Conservation (phyloP, 2,797 vertebrate species). For the Rhinogobio ventralis region DNA sequence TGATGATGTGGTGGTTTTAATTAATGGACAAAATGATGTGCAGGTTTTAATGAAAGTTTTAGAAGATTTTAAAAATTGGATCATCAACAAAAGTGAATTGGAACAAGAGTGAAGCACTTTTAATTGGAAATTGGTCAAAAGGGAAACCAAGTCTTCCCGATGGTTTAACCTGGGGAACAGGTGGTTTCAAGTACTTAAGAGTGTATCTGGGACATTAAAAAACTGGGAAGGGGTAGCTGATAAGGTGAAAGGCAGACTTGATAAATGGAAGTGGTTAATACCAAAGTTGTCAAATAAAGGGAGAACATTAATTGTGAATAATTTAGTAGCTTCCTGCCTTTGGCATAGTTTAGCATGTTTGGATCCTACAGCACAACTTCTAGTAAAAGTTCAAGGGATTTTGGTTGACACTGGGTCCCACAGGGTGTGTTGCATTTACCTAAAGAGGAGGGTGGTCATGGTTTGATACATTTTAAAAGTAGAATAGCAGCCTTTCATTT, state of each 20-base stretch:
- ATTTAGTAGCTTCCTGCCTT: neutral
- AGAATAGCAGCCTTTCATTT: neutral
- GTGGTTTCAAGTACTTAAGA: neutral
- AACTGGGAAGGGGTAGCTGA: neutral
- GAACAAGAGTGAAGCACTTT: neutral
- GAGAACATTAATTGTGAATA: neutral
- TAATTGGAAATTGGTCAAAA: neutral
- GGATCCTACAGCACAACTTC: neutral
- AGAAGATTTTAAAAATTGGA: neutral
- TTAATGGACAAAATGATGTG: neutral
- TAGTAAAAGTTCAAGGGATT: neutral
- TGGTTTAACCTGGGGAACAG: neutral
- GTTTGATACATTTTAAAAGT: neutral
- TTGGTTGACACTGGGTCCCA: neutral
- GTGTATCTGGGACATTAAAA: neutral
- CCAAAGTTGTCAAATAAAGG: neutral
- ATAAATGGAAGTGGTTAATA: neutral
- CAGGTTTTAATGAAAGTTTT: neutral
- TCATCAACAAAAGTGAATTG: neutral
- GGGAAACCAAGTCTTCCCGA: neutral
- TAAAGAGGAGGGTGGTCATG: neutral
- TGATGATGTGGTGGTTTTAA: neutral
- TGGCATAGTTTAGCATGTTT: neutral
- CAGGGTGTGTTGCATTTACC: neutral
- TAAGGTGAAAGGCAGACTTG: neutral